Conservation (phyloP, 23 tunicate genomes). For the Halocynthia aurantium region DNA sequence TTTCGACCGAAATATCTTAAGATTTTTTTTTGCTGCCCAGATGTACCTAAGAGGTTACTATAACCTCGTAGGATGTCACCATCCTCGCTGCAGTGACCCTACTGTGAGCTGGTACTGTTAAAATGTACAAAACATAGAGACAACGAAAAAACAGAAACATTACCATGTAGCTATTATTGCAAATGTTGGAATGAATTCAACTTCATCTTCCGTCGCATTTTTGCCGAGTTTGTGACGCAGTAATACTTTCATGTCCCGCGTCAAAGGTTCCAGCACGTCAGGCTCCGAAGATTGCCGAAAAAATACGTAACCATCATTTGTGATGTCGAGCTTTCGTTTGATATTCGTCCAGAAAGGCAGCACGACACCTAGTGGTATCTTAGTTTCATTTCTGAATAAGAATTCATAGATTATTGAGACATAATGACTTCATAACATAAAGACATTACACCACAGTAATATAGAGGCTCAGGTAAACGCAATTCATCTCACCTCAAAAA, state of each 20-base stretch:
- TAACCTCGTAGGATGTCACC: too few relatives aligned
- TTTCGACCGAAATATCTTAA: too few relatives aligned
- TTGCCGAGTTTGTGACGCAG: neutral
- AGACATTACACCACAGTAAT: too few relatives aligned
- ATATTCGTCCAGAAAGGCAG: constrained; percentile 27
- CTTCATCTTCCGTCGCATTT: neutral
- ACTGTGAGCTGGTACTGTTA: too few relatives aligned
- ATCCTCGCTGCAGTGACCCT: too few relatives aligned
- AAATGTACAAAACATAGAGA: too few relatives aligned
- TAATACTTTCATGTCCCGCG: neutral
- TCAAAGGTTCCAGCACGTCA: constrained; percentile 10
- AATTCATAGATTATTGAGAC: too few relatives aligned
- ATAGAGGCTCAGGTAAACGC: neutral
- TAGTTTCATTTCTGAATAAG: too few relatives aligned
- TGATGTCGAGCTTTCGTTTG: neutral
- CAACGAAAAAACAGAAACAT: neutral
- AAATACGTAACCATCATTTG: constrained; percentile 1
- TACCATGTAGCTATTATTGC: constrained; percentile 22
- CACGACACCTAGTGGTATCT: neutral
- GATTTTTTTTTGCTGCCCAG: too few relatives aligned
- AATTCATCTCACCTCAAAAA: too few relatives aligned
- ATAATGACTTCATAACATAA: too few relatives aligned
- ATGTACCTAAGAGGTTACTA: too few relatives aligned
- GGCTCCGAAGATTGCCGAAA: constrained; percentile 13
- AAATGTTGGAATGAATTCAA: constrained; percentile 3